Evolutionary conservation across 2,888 invertebrate species (phyloP).

Genomic region (Lypha dubia): DNA sequence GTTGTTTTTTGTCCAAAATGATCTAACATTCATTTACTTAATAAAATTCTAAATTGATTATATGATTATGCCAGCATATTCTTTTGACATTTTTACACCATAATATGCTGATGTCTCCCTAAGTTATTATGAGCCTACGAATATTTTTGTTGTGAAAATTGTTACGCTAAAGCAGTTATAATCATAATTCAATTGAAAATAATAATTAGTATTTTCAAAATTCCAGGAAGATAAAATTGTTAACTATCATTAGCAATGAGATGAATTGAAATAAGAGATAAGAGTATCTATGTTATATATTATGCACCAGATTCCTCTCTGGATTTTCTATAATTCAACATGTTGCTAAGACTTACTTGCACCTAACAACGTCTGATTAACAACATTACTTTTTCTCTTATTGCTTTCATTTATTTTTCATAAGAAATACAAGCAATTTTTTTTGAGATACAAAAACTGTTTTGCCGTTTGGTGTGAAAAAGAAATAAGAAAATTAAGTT

Average conservation of each 20-base stretch:
- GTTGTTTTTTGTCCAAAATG: no score
- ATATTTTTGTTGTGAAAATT: no score
- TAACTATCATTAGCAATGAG: not conserved
- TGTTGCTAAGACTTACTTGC: constrained; percentile 21
- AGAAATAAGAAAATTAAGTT: constrained; percentile 30
- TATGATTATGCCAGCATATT: no score
- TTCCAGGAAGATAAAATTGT: not conserved
- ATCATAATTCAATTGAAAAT: no score
- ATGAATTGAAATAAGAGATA: not conserved
- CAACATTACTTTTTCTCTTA: constrained; percentile 1
- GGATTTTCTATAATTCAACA: constrained; percentile 25
- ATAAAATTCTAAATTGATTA: no score
- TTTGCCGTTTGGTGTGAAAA: constrained; percentile 38
- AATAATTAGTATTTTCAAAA: no score
- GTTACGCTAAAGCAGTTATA: no score
- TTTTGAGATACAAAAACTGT: constrained; percentile 9
- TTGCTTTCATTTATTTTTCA: not conserved
- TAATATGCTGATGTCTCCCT: no score
- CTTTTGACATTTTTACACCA: no score
- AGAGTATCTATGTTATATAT: no score
- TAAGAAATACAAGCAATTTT: not conserved
- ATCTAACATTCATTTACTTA: no score
- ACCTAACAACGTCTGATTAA: not conserved
- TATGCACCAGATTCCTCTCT: constrained; percentile 43
- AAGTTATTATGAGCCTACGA: no score